Percentiles rank a stretch among this genome's conserved stretches.
These are phyloP conservation scores for Cepphus grylle DNA, from an alignment of 2,113 vertebrate genomes.

Conservation along the genomic window DNA sequence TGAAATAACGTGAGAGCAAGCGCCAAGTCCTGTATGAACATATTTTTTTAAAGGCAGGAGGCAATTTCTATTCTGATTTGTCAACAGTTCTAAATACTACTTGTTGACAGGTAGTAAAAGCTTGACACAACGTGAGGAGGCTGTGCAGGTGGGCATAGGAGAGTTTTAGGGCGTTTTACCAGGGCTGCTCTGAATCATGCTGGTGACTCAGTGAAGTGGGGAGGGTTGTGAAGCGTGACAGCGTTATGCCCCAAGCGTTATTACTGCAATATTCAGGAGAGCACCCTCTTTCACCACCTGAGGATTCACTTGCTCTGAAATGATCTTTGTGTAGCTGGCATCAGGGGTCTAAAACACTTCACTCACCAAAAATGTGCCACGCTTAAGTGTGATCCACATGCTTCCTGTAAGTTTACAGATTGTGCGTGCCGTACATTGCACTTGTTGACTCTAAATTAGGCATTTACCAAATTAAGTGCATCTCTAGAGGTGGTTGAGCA, in stretches of 20 bases:
- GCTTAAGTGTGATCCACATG: background rate
- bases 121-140: background rate
- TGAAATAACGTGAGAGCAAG: background rate
- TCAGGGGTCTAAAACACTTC: background rate
- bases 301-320: background rate
- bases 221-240: background rate
- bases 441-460: background rate
- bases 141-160: background rate
- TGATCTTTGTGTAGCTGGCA: background rate
- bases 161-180: background rate
- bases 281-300: background rate
- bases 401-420: background rate
- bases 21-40: slow-evolving; percentile 11
- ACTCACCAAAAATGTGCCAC: background rate
- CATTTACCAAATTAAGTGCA: background rate
- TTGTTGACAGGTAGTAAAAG: background rate
- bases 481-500: background rate
- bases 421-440: background rate
- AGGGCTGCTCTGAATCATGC: background rate
- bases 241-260: background rate
- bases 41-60: background rate
- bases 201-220: background rate
- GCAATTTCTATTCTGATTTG: slow-evolving; percentile 10
- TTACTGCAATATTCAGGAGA: background rate
- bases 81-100: slow-evolving; percentile 54